Conservation (phyloP, 1,140 invertebrate species). For the Saxidomus purpurata region DNA sequence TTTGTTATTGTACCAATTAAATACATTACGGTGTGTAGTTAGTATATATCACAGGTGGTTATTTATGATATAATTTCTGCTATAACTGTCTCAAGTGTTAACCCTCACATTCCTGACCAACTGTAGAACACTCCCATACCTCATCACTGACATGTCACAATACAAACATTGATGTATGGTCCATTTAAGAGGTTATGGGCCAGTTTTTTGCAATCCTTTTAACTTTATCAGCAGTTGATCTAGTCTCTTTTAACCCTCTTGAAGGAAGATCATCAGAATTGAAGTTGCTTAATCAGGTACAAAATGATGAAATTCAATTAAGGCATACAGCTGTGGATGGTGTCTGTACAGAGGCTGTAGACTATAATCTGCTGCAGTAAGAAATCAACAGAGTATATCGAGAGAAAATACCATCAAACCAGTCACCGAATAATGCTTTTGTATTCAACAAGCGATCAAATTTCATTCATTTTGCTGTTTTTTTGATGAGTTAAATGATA, state of each 20-base stretch:
- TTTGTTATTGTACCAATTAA: too few species aligned
- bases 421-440: slow-evolving; percentile 41
- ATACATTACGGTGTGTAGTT: not conserved
- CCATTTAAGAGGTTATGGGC: not conserved
- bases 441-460: slow-evolving; percentile 38
- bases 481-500: slow-evolving; percentile 35
- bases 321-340: not conserved
- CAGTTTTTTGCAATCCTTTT: not conserved
- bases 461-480: slow-evolving; percentile 55
- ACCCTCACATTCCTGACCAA: not conserved
- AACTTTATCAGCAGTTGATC: not conserved
- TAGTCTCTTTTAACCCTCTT: slow-evolving; percentile 6
- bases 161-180: slow-evolving; percentile 2
- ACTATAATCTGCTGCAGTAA: not conserved
- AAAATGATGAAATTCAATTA: slow-evolving; percentile 27
- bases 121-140: not conserved
- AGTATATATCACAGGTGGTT: slow-evolving; percentile 7
- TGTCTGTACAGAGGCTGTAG: not conserved
- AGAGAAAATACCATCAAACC: slow-evolving; percentile 11
- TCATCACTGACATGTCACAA: slow-evolving; percentile 21
- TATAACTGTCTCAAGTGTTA: slow-evolving; percentile 2
- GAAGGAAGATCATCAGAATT: not conserved
- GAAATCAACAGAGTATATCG: not conserved
- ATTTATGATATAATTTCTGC: slow-evolving; percentile 33
- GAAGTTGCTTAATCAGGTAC: not conserved